Conservation (phyloP, 2,797 vertebrate genomes). For the Clarias pachynema region DNA sequence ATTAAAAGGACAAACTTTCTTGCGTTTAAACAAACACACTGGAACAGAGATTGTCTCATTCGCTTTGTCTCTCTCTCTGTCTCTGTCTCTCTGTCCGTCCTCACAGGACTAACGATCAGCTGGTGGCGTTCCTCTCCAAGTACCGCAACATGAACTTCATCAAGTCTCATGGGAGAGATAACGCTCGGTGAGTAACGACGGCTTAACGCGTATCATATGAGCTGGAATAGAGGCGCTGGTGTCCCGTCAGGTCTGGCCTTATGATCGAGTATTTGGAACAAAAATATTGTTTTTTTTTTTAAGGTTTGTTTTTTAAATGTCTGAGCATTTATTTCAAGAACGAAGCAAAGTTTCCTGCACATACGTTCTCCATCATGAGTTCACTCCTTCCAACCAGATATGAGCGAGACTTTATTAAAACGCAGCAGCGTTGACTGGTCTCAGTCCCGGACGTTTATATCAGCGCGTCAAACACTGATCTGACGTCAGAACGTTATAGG, state of each 20-base stretch:
- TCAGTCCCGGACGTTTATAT: neutral
- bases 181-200: slow-evolving; percentile 83
- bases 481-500: neutral
- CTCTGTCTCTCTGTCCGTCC: slow-evolving; percentile 4
- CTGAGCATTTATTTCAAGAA: neutral
- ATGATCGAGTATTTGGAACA: neutral
- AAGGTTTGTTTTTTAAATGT: too few relatives aligned
- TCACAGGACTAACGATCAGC: slow-evolving; percentile 92
- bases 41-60: neutral
- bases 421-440: neutral
- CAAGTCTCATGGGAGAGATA: slow-evolving; percentile 97
- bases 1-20: slow-evolving; percentile 14
- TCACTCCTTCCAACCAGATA: too few relatives aligned
- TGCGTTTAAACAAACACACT: neutral
- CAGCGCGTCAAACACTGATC: neutral
- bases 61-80: neutral
- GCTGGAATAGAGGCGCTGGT: neutral
- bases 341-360: neutral
- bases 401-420: neutral
- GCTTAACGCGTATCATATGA: neutral
- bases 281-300: too few relatives aligned
- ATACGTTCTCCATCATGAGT: neutral
- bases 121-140: slow-evolving; percentile 94
- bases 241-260: neutral
- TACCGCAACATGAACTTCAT: slow-evolving; percentile 97